phyloP scores from a whole-genome alignment of 2,797 vertebrate species.

The Benthosema pterotum region DNA sequence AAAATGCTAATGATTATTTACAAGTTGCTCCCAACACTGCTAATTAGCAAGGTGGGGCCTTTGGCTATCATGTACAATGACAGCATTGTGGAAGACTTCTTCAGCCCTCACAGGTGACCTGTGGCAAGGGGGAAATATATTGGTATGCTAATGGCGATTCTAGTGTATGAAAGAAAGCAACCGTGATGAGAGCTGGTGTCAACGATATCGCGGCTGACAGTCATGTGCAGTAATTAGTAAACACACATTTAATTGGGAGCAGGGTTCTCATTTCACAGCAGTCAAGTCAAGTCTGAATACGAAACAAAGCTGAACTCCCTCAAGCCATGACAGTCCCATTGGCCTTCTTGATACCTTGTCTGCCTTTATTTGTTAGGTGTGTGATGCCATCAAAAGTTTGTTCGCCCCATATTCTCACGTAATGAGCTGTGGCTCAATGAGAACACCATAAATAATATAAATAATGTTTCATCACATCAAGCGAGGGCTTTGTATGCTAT shows the following conservation, averaged over 20 bases:
- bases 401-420: constrained; percentile 1
- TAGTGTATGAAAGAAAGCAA: too few species aligned
- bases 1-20: too few species aligned
- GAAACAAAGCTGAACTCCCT: background rate
- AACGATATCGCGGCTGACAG: constrained; percentile 9
- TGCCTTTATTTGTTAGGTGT: background rate
- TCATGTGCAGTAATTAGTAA: background rate
- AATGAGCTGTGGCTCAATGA: background rate
- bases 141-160: too few species aligned
- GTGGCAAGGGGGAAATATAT: too few species aligned
- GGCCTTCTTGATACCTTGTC: background rate
- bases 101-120: too few species aligned
- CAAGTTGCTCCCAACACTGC: too few species aligned
- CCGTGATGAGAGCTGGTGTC: background rate
- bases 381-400: constrained; percentile 9
- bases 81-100: too few species aligned
- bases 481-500: background rate
- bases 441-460: background rate
- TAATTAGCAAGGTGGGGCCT: too few species aligned
- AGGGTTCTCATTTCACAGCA: constrained; percentile 4
- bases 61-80: too few species aligned
- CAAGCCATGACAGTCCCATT: background rate
- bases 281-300: background rate
- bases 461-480: background rate
- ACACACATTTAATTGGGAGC: background rate